phyloP scores from a whole-genome alignment of 92 coral and sea anemone species.

The Phenganax marumi region DNA sequence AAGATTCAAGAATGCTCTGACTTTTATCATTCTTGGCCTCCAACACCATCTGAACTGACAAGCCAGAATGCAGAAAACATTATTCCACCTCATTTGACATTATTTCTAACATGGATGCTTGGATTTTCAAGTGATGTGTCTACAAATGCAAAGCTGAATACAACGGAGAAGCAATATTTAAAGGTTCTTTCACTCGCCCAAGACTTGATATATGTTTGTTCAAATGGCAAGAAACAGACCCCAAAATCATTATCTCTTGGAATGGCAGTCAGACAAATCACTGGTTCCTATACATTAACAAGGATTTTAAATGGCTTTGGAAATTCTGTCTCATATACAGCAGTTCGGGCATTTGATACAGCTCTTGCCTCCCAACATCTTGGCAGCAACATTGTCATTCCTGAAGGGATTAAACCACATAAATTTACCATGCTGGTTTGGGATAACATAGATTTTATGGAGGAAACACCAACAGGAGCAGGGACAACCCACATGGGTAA shows the following conservation, averaged over 20 bases:
- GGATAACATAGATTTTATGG: constrained; percentile 23
- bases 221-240: constrained; percentile 11
- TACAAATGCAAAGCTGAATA: not conserved
- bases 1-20: not conserved
- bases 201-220: constrained; percentile 3
- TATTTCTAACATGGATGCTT: not conserved
- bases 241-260: constrained; percentile 11
- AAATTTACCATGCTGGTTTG: constrained; percentile 25
- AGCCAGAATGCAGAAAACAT: not conserved
- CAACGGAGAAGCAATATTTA: not conserved
- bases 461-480: constrained; percentile 29
- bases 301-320: constrained; percentile 16
- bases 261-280: constrained; percentile 19
- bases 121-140: not conserved
- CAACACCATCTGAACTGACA: not conserved
- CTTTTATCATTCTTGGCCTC: not conserved
- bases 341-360: constrained; percentile 1
- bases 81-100: not conserved
- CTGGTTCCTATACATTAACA: constrained; percentile 7
- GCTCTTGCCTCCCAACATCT: constrained; percentile 17
- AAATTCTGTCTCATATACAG: constrained; percentile 4
- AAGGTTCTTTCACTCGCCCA: not conserved
- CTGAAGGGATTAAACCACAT: not conserved
- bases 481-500: constrained; percentile 22
- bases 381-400: constrained; percentile 7